These are phyloP conservation scores for Grus americana DNA, from an alignment of 2,113 vertebrate genomes.

Conservation along the genomic window DNA sequence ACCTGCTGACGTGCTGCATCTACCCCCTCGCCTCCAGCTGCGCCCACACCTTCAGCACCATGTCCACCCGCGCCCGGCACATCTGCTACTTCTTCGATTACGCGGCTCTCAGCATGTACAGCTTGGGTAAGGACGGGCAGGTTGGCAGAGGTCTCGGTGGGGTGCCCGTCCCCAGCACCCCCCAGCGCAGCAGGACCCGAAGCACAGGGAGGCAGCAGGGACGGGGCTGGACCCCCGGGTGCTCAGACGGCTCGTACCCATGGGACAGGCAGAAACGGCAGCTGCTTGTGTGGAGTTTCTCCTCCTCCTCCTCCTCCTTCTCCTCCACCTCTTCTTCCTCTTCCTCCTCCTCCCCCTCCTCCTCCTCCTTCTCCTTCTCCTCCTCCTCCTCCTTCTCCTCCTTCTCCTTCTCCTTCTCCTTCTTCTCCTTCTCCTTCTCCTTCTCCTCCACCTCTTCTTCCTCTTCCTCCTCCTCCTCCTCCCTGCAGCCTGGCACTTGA, in stretches of 20 bases:
- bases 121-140: constrained; percentile 73
- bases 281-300: not conserved
- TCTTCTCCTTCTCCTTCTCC: too few relatives aligned
- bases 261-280: accelerated
- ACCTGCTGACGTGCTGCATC: constrained; percentile 81
- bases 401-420: not conserved
- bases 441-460: not conserved
- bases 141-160: accelerated
- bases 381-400: too few relatives aligned
- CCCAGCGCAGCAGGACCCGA: not conserved
- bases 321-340: not conserved
- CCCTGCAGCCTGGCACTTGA: too few relatives aligned
- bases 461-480: not conserved
- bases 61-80: constrained; percentile 80
- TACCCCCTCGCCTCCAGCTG: constrained; percentile 87
- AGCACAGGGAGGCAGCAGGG: too few relatives aligned
- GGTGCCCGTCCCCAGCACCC: not conserved
- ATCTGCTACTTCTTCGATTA: constrained; percentile 90
- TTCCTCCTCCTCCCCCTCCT: not conserved
- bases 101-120: constrained; percentile 82
- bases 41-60: constrained; percentile 86
- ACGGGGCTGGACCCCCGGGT: not conserved
- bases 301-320: not conserved
- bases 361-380: too few relatives aligned
- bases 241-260: not conserved